Evolutionary conservation across 1,140 invertebrate species (phyloP), one percentile per base, ranked within the genome.

Genomic region (Melitaea cinxia): DNA sequence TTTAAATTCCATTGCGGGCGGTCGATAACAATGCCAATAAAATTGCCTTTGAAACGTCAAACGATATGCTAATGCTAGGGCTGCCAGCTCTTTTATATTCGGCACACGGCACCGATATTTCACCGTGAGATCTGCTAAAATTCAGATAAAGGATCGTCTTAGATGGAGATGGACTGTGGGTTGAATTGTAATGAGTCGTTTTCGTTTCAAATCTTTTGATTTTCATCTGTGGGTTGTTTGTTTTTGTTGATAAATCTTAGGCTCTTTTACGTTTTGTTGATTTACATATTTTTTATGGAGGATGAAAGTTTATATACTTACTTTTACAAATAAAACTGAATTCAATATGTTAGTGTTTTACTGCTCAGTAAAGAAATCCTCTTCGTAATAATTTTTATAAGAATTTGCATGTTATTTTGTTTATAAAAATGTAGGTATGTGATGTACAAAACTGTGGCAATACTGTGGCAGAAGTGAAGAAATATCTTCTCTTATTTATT

Each of bases 21-120:
- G 60, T 58, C 72, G 78, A 84, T 85, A 86, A 78, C 81, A 77
- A 77, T 76, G 75, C 76, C 82, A 88, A 88, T 88, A 85, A 84
- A 86, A 86, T 86, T 78, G 80, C 73, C 79, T 81, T 79, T 79
- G 75, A 82, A 82, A 81, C 77, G 81, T 86, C 83, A 86, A 82
- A 82, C 80, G 81, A 74, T 88, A 88, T 88, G 83, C 81, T 85
- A 88, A 88, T 88, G 74, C 68, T 70, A 76, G 82, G 75, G 75
- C 68, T 70, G 69, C 67, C 70, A 73, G 58, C 62, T 63, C 68
- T 75, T 85, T 85, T 83, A 78, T 78, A 86, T 88, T 85, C 85
- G 65, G 67, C 62, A 72, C 81, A 79, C 80, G 80, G 33, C 54
- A 64, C 52, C 77, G 80, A 85, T 88, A 88, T 88, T 88, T 88